Conservation (phyloP, 2,797 vertebrate species). For the Periparus ater region DNA sequence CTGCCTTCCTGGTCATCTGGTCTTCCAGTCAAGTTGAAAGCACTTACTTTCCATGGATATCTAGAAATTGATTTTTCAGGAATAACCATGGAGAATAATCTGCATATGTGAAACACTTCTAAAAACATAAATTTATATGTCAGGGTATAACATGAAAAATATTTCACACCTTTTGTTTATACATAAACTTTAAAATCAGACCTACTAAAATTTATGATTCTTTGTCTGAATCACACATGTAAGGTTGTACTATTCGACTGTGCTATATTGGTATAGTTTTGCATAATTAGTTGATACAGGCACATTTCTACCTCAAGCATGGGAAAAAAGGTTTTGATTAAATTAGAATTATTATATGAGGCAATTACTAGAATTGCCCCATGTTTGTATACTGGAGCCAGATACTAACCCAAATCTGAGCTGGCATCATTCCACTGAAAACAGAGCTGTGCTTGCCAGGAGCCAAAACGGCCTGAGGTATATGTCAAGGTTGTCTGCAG, state of each 20-base stretch:
- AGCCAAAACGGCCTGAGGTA: not conserved
- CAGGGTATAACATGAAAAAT: not conserved
- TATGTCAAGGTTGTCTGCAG: not conserved
- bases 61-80: not conserved
- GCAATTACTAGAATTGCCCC: conserved; percentile 1
- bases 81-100: not conserved
- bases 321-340: not conserved
- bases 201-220: not conserved
- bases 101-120: not conserved
- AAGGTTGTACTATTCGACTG: not conserved
- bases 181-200: not conserved
- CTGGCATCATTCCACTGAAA: not conserved
- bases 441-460: not conserved
- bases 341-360: conserved; percentile 5
- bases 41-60: not conserved
- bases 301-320: not conserved
- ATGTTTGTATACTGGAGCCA: not conserved
- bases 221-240: not conserved
- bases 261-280: not conserved
- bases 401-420: not conserved
- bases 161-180: not conserved
- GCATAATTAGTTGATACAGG: not conserved
- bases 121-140: not conserved
- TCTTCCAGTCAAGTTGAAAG: not conserved
- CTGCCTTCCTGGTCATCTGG: not conserved